Base-by-base conservation (phyloP, 2,113 vertebrate species). In the Cryptotis parvus region DNA sequence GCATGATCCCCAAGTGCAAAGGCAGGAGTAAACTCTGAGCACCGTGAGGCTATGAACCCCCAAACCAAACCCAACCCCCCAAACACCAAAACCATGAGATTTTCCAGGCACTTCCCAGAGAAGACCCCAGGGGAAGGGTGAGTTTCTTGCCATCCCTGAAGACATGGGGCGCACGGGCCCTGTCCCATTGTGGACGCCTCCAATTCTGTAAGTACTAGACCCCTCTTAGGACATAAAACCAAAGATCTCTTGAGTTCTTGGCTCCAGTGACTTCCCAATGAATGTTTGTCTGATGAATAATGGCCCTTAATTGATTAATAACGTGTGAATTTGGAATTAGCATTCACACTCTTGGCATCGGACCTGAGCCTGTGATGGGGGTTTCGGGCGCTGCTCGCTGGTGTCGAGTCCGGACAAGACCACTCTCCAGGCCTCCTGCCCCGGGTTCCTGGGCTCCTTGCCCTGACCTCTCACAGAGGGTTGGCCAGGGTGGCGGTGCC, bases 221-320 rank as follows among this genome's bases (percentile, higher is more conserved):
- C 55, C 12, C 66, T 79, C 26, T 66, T n/a, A 90, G 22, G 52
- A 81, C 84, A 82, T 26, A 76, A 68, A 75, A 49, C 55, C 24
- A 66, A 33, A 33, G n/a, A n/a, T 4, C 31, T 84, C 29, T 45
- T 75, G 70, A 39, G 20, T 69, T 61, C 35, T 58, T 91, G 78
- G 33, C 72, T 85, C 61, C 26, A 14, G 29, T 29, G 9, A 9
- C 63, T 65, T 31, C 29, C 83, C 65, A 45, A 0, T 49, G 73
- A 93, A 33, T 95, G 84, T 85, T 72, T 95, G 61, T 92, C 66
- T 82, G 79, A 45, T 91, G 93, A 91, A 69, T 82, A 84, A 90
- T 52, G 78, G 52, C 61, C 11, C 73, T 61, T 75, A 41, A 55
- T 6, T 82, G 58, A 82, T 85, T 79, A 81, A 68, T 77, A 89